Percentiles rank a stretch among this genome's conserved stretches.
These are phyloP conservation scores for Morphnarchus princeps DNA, from an alignment of 2,113 vertebrate species.

Conservation along the genomic window DNA sequence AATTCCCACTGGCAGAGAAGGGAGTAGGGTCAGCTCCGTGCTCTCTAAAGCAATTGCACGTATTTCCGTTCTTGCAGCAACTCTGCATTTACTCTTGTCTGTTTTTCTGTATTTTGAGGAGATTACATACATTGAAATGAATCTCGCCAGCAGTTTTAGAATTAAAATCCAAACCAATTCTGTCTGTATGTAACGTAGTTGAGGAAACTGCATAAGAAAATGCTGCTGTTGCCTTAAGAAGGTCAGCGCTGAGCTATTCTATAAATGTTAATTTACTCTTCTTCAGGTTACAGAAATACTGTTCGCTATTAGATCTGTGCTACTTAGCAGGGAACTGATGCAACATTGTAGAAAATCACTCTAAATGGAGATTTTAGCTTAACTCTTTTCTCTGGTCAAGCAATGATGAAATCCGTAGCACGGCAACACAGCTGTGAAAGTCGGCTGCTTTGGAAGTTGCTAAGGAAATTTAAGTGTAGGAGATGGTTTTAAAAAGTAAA, in stretches of 20 bases:
- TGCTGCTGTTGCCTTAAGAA: background rate
- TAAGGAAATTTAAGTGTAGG: constrained; percentile 10
- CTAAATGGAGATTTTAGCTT: background rate
- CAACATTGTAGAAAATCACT: constrained; percentile 1
- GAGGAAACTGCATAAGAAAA: background rate
- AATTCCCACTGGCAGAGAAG: background rate
- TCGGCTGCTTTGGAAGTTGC: constrained; percentile 7
- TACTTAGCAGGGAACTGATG: background rate
- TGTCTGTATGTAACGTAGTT: background rate
- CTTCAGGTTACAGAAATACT: background rate
- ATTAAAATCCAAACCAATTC: background rate
- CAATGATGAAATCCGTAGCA: background rate
- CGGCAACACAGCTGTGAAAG: constrained; percentile 2
- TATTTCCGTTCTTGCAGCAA: background rate
- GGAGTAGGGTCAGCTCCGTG: background rate
- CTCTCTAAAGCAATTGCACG: background rate
- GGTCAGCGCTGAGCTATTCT: background rate
- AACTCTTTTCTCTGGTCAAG: background rate
- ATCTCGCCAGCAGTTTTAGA: background rate
- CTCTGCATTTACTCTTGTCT: background rate
- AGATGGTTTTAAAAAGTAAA: constrained; percentile 24
- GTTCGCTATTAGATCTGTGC: background rate
- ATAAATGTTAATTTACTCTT: background rate
- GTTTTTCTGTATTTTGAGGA: background rate
- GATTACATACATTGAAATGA: background rate